These are phyloP conservation scores for Phylloscopus collybita DNA, from an alignment of 2,797 vertebrate species.

Conservation along the genomic window DNA sequence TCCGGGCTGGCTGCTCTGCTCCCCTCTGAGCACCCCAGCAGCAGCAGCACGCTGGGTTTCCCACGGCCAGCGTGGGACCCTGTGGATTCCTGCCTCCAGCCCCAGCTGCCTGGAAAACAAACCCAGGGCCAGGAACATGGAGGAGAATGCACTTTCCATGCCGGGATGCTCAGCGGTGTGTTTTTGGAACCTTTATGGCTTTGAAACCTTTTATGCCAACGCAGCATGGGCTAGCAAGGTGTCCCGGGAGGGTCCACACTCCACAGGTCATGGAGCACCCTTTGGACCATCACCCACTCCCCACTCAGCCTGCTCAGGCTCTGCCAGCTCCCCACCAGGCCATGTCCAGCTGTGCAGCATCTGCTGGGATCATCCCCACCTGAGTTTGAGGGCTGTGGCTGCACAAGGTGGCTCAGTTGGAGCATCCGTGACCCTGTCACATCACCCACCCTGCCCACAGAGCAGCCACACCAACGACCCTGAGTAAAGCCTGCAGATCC, in stretches of 20 bases:
- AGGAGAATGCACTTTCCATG: background rate
- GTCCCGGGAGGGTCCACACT: fast-evolving
- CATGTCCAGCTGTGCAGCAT: background rate
- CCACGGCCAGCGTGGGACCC: background rate
- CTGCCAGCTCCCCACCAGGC: background rate
- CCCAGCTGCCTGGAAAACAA: background rate
- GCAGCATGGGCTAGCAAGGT: fast-evolving
- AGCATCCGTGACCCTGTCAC: background rate
- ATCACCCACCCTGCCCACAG: background rate
- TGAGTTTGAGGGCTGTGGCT: background rate
- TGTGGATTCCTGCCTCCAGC: background rate
- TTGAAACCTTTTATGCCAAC: background rate
- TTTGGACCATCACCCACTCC: background rate
- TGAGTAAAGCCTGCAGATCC: background rate
- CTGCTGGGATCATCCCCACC: background rate
- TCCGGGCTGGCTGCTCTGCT: background rate
- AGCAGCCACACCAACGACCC: background rate
- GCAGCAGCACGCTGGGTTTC: background rate
- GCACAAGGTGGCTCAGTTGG: background rate
- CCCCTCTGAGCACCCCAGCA: background rate
- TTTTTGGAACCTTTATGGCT: background rate
- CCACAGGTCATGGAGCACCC: background rate
- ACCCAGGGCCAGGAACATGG: background rate
- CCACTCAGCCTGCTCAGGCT: background rate
- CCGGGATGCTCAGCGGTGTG: background rate